These are phyloP conservation scores for Tor tambroides DNA, from an alignment of 2,113 vertebrate genomes.

Conservation along the genomic window DNA sequence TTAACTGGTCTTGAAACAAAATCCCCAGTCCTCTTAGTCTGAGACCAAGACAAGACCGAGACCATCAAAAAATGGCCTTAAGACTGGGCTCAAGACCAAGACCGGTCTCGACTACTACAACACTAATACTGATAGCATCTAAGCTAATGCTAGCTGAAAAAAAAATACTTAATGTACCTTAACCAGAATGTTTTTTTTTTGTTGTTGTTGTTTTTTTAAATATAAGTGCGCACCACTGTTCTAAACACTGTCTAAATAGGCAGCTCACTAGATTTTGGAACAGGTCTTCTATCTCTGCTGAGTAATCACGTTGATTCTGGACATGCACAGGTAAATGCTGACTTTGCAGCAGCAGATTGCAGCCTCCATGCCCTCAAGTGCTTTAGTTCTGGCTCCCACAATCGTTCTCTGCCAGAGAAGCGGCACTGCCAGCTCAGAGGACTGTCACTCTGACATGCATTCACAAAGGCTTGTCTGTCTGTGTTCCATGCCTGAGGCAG, in stretches of 20 bases:
- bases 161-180: not conserved
- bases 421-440: no score
- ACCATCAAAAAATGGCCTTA: no score
- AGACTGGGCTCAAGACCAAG: no score
- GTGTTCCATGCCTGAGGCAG: slow-evolving; percentile 13
- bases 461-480: not conserved
- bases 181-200: not conserved
- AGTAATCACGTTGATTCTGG: not conserved
- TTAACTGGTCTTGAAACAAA: no score
- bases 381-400: not conserved
- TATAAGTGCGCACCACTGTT: not conserved
- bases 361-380: not conserved
- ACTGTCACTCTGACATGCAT: not conserved
- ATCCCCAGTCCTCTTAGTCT: no score
- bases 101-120: no score
- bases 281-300: not conserved
- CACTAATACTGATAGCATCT: no score
- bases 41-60: no score
- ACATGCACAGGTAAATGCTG: not conserved
- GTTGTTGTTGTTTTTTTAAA: no score
- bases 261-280: not conserved
- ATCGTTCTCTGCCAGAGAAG: not conserved
- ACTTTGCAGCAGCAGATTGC: not conserved
- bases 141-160: no score
- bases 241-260: not conserved